phyloP scores from a whole-genome alignment of 1,140 invertebrate species.

The Radopholus similis region DNA sequence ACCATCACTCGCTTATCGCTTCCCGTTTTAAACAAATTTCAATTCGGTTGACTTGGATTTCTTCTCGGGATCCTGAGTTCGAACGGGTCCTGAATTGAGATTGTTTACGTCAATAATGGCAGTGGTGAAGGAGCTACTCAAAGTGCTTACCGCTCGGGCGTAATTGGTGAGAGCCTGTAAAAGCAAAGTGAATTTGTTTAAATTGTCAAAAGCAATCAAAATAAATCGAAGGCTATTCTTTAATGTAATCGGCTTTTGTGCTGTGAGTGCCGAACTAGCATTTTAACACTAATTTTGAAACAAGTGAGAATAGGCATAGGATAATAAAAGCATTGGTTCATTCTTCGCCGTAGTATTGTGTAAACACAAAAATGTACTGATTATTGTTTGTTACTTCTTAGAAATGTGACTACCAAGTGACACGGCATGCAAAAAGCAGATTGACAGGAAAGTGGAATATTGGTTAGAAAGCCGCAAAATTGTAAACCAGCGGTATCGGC shows the following conservation, averaged over 20 bases:
- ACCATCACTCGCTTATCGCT: no score
- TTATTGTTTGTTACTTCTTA: no score
- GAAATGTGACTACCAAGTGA: not conserved
- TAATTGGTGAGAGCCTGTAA: slow-evolving; percentile 31
- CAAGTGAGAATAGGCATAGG: not conserved
- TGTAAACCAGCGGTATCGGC: not conserved
- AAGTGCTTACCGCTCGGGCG: slow-evolving; percentile 8
- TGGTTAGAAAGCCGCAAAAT: not conserved
- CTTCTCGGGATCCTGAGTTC: slow-evolving; percentile 15
- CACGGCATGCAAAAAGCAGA: not conserved
- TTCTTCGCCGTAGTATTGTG: no score
- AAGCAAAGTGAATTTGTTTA: slow-evolving; percentile 3
- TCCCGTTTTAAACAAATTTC: not conserved
- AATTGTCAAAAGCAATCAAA: not conserved
- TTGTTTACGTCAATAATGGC: no score
- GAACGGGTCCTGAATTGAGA: not conserved
- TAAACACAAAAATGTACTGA: no score
- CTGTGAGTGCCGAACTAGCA: not conserved
- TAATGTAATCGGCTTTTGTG: not conserved
- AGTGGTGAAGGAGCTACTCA: no score
- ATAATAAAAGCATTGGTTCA: no score
- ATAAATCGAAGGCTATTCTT: not conserved
- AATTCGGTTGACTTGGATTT: not conserved
- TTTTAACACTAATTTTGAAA: not conserved
- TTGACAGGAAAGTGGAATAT: not conserved